These are phyloP conservation scores for Eulemur mongoz DNA, from an alignment of 2,797 vertebrate species.

Conservation along the genomic window DNA sequence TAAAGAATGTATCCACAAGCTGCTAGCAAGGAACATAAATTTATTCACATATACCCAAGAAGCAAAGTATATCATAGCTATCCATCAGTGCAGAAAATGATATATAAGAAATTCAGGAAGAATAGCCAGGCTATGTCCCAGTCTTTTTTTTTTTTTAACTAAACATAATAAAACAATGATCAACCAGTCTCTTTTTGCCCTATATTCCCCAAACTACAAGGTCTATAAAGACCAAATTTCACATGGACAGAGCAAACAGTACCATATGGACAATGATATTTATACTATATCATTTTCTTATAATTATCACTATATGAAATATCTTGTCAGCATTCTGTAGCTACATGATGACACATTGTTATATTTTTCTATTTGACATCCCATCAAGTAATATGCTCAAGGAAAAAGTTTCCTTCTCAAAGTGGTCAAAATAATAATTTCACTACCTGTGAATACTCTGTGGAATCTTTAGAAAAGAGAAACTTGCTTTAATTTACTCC, in stretches of 20 bases:
- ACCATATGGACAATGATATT: background rate
- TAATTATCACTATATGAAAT: background rate
- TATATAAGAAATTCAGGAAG: conserved; percentile 16
- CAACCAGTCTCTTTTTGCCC: background rate
- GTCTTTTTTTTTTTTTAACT: background rate
- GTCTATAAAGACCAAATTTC: background rate
- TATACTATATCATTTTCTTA: background rate
- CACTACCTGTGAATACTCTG: background rate
- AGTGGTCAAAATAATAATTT: background rate
- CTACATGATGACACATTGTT: background rate
- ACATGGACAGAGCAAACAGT: background rate
- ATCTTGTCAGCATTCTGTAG: background rate
- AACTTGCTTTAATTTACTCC: background rate
- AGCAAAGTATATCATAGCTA: background rate
- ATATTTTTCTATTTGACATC: background rate
- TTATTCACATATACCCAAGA: conserved; percentile 15
- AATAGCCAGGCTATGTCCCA: background rate
- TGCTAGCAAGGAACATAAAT: conserved; percentile 29
- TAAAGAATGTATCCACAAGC: background rate
- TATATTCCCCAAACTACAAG: background rate
- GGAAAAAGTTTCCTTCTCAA: background rate
- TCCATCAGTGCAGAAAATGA: conserved; percentile 40
- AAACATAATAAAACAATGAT: background rate
- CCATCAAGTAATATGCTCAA: background rate
- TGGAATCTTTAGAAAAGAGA: background rate